These are phyloP conservation scores for Aplysina aerophoba DNA, from an alignment of 37 sponge, comb jelly and placozoan species.

Conservation along the genomic window DNA sequence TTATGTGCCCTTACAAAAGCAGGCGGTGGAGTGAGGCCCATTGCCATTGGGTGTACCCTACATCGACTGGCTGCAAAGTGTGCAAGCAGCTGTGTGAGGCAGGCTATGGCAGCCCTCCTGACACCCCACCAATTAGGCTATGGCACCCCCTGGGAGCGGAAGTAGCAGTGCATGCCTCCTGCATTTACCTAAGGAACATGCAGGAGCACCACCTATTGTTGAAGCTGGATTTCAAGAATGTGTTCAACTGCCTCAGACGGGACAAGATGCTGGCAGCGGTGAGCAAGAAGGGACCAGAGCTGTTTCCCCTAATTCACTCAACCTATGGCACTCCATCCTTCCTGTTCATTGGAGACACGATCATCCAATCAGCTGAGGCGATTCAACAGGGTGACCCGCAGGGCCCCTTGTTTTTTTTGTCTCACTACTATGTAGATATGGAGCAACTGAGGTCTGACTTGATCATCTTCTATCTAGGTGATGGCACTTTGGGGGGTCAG, in stretches of 20 bases:
- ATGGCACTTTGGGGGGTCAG: too few relatives aligned
- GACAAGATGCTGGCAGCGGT: neutral
- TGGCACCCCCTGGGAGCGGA: conserved; percentile 2
- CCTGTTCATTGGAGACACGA: too few relatives aligned
- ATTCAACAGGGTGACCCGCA: too few relatives aligned
- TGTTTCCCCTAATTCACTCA: neutral
- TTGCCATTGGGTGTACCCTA: neutral
- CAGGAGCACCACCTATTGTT: neutral
- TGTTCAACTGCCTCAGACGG: neutral
- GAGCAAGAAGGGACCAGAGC: neutral
- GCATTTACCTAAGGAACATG: neutral
- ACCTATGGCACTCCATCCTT: neutral
- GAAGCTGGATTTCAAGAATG: neutral
- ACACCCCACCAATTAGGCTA: neutral
- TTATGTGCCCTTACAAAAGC: neutral
- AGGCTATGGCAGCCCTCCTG: neutral
- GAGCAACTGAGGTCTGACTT: too few relatives aligned
- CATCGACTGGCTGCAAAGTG: neutral
- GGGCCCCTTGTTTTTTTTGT: too few relatives aligned
- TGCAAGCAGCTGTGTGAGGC: neutral
- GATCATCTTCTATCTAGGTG: too few relatives aligned
- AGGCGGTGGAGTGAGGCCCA: neutral
- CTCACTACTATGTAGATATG: too few relatives aligned
- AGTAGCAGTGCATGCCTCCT: neutral
- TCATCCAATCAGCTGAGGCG: neutral